Base-by-base conservation (phyloP, 2,113 vertebrate species). In the Platichthys flesus region DNA sequence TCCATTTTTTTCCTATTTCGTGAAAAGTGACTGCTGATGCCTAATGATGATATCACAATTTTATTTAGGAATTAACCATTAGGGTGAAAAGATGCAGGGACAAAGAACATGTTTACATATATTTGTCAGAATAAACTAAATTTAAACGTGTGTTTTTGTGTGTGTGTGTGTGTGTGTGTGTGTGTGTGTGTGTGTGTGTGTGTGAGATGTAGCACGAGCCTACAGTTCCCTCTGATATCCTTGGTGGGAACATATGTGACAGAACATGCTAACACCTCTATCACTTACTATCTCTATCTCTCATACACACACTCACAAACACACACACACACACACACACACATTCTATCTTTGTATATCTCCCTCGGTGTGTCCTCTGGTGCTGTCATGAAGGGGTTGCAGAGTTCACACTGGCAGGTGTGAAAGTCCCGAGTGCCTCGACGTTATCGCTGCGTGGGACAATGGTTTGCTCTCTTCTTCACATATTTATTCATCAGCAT, bases 391-490 rank as follows among this genome's bases (percentile, higher is more conserved):
- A 51, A 72, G 8, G 56, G 79, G 47, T 79, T 64, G 62, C 28
- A 69, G 72, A 83, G 82, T 88, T 91, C 86, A 86, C 5, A 5
- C 60, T 0, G 18, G 12, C 20, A 80, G 83, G 76, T 88, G 83
- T 85, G 63, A 83, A 90, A 81, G 75, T 78, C 79, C 59, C 0
- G 2, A 78, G 79, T 80, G 76, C 42, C 67, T 45, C 28, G 2
- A 7, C 64, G 1, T 73, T 14, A 73, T 81, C 24, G 2, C 51
- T 10, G 72, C 70, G 56, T 9, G 68, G 9, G 58, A 47, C 69
- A 74, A 71, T 24, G 61, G 61, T 59, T 76, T 74, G 4, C 45
- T 9, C 47, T 18, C 24, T 14, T 56, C 60, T 66, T 84, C 45
- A 64, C 69, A 42, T 31, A 64, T 83, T 79, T 52, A 83, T 83